Base-by-base conservation (phyloP, 1,140 invertebrate genomes). In the Penaeus indicus region DNA sequence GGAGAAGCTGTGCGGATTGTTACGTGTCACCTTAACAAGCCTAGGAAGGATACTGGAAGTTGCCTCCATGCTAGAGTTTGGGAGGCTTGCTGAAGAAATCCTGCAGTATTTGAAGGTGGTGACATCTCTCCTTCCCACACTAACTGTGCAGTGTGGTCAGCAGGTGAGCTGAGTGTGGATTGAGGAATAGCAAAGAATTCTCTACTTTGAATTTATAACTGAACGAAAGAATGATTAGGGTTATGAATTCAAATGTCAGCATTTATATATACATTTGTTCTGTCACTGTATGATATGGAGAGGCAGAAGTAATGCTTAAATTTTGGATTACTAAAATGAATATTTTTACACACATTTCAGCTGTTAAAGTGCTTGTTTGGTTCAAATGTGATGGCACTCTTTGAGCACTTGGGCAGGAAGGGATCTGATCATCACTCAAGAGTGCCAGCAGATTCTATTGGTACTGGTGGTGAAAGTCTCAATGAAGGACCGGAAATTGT, bases 281-380 rank as follows among this genome's bases (percentile, higher is more conserved):
- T 42, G 38, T 42, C 54, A 13, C 16, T 11, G 2, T 54, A 2
- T 54, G 54, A 54, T 54, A 54, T 54, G 54, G 10, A 54, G 11
- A 11, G 54, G 11, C 54, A 54, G 54, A 54, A 42, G 38, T 42
- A 42, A 42, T 42, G 38, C 38, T 42, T 42, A 42, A 13, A 54
- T 54, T 54, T 16, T 13, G 5, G 7, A n/a, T 16, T 32, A 7
- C n/a, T 75, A n/a, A 75, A 75, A 25, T 64, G 25, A 4, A 3
- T n/a, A 3, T 13, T 63, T 61, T 22, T 13, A 19, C 21, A 63
- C 79, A 42, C 22, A n/a, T 75, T 89, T 89, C 92, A 97, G 93
- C 92, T 98, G 1, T 92, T 98, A 16, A 97, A 97, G 93, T 96
- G 96, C 91, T 92, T 98, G 3, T 98, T 97, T 93, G 95, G 96